These are phyloP conservation scores for Actinopyga echinites DNA, from an alignment of 53 echinoderm and acorn worm genomes.

Conservation along the genomic window DNA sequence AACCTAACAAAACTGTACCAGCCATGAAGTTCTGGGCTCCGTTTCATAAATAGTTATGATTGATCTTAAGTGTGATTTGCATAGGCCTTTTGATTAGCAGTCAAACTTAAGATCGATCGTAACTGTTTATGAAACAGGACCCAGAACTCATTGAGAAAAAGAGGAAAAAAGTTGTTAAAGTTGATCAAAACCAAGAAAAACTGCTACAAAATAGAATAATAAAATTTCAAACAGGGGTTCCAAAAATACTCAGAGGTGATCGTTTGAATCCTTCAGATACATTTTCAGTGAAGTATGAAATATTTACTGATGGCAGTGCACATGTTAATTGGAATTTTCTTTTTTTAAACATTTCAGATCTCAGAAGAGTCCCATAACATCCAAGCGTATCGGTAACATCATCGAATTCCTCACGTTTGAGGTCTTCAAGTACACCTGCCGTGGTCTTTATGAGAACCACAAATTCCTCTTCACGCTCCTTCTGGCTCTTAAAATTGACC, in stretches of 20 bases:
- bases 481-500: constrained; percentile 96
- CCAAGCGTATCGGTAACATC: constrained; percentile 94
- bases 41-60: no score
- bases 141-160: no score
- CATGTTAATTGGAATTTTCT: background rate
- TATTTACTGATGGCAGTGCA: background rate
- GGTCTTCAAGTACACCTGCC: constrained; percentile 81
- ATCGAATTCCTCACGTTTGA: constrained; percentile 97
- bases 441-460: constrained; percentile 98
- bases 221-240: no score
- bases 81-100: no score
- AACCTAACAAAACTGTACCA: no score
- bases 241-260: background rate
- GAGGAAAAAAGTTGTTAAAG: no score
- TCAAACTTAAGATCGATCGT: no score
- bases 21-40: no score
- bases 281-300: background rate
- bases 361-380: constrained; percentile 91
- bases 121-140: no score
- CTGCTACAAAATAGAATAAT: no score
- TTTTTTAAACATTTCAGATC: constrained; percentile 79
- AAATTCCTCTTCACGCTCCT: constrained; percentile 98
- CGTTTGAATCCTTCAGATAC: background rate
- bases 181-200: no score
- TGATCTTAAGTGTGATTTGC: no score